phyloP scores from a whole-genome alignment of 2,888 invertebrate species.

The Polylopha cassiicola region DNA sequence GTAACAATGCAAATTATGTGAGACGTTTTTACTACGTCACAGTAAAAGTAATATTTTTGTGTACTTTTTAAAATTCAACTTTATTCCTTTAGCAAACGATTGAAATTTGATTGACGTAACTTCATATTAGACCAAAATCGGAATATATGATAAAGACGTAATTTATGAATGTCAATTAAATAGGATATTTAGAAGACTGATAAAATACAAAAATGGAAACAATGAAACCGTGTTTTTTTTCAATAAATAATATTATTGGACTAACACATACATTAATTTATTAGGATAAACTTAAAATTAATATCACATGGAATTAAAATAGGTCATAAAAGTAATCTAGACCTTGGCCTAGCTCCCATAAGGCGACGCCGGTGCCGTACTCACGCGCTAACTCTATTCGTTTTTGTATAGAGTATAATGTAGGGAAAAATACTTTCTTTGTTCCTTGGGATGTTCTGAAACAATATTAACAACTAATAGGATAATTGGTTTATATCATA shows the following conservation, averaged over 20 bases:
- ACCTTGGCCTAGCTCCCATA: conserved; percentile 98
- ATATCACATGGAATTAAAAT: conserved; percentile 61
- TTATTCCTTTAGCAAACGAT: no score
- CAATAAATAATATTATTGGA: conserved; percentile 6
- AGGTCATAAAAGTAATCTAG: conserved; percentile 95
- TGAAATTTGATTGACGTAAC: no score
- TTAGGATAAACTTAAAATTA: conserved; percentile 44
- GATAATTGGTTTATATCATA: no score
- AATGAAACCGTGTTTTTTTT: not conserved
- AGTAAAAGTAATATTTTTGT: no score
- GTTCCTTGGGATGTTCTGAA: conserved; percentile 80
- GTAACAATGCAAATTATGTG: no score
- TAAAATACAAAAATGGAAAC: not conserved
- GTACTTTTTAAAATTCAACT: no score
- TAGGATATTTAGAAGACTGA: conserved; percentile 1
- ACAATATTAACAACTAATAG: not conserved
- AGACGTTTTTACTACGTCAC: no score
- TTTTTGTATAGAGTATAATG: conserved; percentile 88
- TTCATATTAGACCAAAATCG: no score
- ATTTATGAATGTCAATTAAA: no score
- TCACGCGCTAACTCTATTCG: conserved; percentile 87
- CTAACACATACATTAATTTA: conserved; percentile 36
- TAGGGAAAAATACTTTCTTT: conserved; percentile 92
- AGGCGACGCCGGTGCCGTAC: conserved; percentile 89
- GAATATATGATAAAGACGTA: no score